Evolutionary conservation across 2,113 vertebrate genomes (phyloP).

Genomic region (Larimichthys polyactis): DNA sequence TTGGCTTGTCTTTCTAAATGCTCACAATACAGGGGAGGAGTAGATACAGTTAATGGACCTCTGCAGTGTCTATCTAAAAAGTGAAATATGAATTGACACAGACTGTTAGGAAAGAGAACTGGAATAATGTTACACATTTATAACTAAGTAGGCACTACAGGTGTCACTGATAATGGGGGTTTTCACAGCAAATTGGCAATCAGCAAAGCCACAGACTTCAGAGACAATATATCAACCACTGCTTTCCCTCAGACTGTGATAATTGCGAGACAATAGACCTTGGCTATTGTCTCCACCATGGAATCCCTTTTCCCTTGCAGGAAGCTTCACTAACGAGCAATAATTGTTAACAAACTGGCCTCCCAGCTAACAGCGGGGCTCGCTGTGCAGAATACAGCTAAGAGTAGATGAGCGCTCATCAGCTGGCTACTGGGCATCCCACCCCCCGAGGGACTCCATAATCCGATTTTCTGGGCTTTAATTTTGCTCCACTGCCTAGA

Average conservation of each 20-base stretch:
- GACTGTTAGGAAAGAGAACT: neutral
- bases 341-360: slow-evolving; percentile 95
- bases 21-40: neutral
- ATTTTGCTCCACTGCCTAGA: slow-evolving; percentile 87
- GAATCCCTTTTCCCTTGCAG: slow-evolving; percentile 69
- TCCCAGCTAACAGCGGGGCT: slow-evolving; percentile 83
- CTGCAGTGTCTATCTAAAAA: neutral
- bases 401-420: slow-evolving; percentile 87
- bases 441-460: slow-evolving; percentile 84
- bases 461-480: slow-evolving; percentile 91
- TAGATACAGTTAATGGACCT: neutral
- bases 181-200: slow-evolving; percentile 63
- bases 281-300: slow-evolving; percentile 57
- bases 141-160: slow-evolving; percentile 40
- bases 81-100: slow-evolving; percentile 1
- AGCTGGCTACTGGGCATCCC: slow-evolving; percentile 85
- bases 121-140: slow-evolving; percentile 39
- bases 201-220: slow-evolving; percentile 58
- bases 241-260: slow-evolving; percentile 68
- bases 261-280: slow-evolving; percentile 74
- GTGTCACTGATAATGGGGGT: slow-evolving; percentile 44
- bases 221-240: slow-evolving; percentile 52
- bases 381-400: slow-evolving; percentile 70
- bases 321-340: slow-evolving; percentile 89
- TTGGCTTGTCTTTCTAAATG: neutral